These are phyloP conservation scores for Lepus americanus DNA, from an alignment of 2,113 vertebrate species.

Conservation along the genomic window DNA sequence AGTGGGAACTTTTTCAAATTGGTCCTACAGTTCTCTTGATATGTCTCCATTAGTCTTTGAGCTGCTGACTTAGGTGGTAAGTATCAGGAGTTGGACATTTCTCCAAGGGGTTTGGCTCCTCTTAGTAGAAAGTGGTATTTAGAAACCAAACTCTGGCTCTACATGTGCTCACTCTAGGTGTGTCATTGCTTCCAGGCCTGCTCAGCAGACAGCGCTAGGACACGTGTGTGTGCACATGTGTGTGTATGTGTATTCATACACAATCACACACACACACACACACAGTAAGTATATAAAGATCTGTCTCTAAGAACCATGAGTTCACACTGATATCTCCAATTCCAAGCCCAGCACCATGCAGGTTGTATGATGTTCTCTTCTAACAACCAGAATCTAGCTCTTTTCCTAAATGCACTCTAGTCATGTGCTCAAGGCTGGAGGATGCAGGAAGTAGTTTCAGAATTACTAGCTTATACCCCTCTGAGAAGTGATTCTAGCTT, in stretches of 20 bases:
- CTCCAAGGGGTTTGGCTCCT: neutral
- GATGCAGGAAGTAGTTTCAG: slow-evolving; percentile 1
- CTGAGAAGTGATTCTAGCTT: neutral
- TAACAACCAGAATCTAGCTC: neutral
- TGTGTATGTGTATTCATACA: neutral
- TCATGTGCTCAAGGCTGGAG: neutral
- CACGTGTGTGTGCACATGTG: neutral
- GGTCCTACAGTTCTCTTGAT: neutral
- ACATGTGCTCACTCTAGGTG: neutral
- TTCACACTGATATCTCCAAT: neutral
- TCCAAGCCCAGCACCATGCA: neutral
- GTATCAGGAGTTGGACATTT: neutral
- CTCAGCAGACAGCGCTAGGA: neutral
- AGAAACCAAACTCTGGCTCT: neutral
- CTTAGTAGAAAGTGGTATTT: neutral
- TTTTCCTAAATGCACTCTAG: neutral
- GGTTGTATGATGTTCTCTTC: neutral
- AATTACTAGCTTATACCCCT: neutral
- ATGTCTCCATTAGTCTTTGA: neutral
- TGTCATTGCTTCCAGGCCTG: neutral
- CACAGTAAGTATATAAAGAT: too few relatives aligned
- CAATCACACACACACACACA: too few relatives aligned
- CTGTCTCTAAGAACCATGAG: neutral
- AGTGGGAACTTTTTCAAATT: neutral
- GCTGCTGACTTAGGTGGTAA: neutral